Conservation (phyloP, 2,797 vertebrate genomes). For the Acanthurus leucopareius region DNA sequence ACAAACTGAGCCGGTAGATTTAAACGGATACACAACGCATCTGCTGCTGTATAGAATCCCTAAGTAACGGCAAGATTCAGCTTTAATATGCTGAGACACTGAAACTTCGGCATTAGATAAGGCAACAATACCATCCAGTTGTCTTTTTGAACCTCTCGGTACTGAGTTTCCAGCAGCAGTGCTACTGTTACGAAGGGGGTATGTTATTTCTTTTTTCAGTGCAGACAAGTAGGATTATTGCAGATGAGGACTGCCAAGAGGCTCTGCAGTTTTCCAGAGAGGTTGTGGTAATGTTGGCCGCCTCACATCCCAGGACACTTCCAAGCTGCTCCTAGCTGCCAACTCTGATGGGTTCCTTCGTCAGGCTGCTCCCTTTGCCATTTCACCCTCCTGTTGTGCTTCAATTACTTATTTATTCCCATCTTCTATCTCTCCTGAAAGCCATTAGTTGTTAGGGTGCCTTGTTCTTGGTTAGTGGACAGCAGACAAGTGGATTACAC, state of each 20-base stretch:
- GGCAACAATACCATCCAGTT: slow-evolving; percentile 45
- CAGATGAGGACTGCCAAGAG: slow-evolving; percentile 68
- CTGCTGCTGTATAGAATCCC: slow-evolving; percentile 14
- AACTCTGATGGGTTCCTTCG: slow-evolving; percentile 58
- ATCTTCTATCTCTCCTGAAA: slow-evolving; percentile 43
- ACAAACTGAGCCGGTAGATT: slow-evolving; percentile 37
- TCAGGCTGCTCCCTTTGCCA: slow-evolving; percentile 26
- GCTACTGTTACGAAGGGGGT: slow-evolving; percentile 48
- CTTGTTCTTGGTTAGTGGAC: slow-evolving; percentile 45
- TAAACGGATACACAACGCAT: slow-evolving; percentile 35
- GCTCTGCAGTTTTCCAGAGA: slow-evolving; percentile 67
- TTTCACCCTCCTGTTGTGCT: slow-evolving; percentile 37
- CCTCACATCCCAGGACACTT: slow-evolving; percentile 68
- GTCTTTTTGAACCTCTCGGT: slow-evolving; percentile 48
- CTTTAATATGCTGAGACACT: slow-evolving; percentile 17
- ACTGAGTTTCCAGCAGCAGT: slow-evolving; percentile 44
- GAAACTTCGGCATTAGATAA: slow-evolving; percentile 20
- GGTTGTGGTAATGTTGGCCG: slow-evolving; percentile 67
- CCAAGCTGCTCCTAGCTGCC: slow-evolving; percentile 66
- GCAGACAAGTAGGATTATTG: slow-evolving; percentile 67
- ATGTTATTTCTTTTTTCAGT: slow-evolving; percentile 43
- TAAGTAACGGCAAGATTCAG: slow-evolving; percentile 1
- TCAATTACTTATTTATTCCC: slow-evolving; percentile 67
- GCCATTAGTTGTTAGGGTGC: slow-evolving; percentile 54
- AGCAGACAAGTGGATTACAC: slow-evolving; percentile 1